These are phyloP conservation scores for Grantiella picta DNA, from an alignment of 2,113 vertebrate species.

Conservation along the genomic window DNA sequence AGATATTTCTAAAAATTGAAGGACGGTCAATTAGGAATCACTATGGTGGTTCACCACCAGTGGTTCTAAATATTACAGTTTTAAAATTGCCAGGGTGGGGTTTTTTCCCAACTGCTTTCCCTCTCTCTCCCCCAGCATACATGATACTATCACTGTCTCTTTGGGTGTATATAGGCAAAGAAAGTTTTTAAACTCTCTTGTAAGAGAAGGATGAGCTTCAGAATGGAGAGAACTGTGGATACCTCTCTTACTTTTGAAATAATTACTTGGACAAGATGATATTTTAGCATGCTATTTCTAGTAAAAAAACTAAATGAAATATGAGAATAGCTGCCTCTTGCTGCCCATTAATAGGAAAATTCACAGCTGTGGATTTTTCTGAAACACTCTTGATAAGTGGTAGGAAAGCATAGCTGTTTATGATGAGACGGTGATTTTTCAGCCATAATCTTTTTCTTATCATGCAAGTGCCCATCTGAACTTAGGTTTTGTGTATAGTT, in stretches of 20 bases:
- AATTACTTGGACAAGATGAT: not conserved
- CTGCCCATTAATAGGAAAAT: not conserved
- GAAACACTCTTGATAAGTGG: not conserved
- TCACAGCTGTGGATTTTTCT: not conserved
- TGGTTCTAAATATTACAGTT: not conserved
- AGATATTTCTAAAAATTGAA: not conserved
- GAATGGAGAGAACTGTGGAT: not conserved
- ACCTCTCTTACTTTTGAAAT: not conserved
- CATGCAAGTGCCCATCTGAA: not conserved
- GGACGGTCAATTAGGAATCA: not conserved
- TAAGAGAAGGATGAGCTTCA: not conserved
- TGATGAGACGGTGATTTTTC: not conserved
- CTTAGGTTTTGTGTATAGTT: not conserved
- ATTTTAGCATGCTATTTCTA: not conserved
- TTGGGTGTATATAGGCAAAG: not conserved
- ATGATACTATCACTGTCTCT: not conserved
- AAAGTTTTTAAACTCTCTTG: not conserved
- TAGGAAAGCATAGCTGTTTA: not conserved
- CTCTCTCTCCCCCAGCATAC: not conserved
- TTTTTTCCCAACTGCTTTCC: not conserved
- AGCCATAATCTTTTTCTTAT: not conserved
- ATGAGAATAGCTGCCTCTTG: not conserved
- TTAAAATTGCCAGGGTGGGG: not conserved
- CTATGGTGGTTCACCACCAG: not conserved
- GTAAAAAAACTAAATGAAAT: not conserved